Base-by-base conservation (phyloP, 2,113 vertebrate species). In the Poecilia latipinna region DNA sequence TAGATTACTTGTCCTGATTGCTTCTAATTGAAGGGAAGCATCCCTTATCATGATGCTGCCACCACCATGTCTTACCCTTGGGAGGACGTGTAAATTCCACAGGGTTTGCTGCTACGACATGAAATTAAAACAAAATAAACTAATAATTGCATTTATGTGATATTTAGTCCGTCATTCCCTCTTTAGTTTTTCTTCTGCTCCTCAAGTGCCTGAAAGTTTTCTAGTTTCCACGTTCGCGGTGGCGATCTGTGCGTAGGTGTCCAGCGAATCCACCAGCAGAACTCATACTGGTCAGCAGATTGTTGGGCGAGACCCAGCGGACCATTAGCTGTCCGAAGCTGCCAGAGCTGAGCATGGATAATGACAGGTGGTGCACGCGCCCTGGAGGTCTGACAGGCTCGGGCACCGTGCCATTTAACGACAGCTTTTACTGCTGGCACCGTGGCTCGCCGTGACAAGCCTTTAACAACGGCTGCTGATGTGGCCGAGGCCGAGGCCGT, bases 311-410 rank as follows among this genome's bases (percentile, higher is more conserved):
- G 87, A 91, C 92, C 89, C 89, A 89, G 83, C 73, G 79, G 90
- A 91, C 90, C 88, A 90, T 92, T 91, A 91, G 70, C 85, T 72
- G 83, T 88, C 84, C n/a, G 48, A 33, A 57, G 83, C 86, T 91
- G 89, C 88, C 90, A 90, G 83, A 63, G 72, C 82, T 72, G 83
- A 84, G 83, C 86, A 80, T 82, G 86, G 89, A 89, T 92, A 91
- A 93, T 92, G 92, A 90, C 92, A 93, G 90, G 89, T 91, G 91
- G 91, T 80, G 88, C 67, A 83, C 86, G 83, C 82, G 75, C 85
- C 86, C 89, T 67, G 86, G 89, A 91, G 88, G 84, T 88, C 89
- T 91, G 91, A 93, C 90, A 90, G 87, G 82, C 90, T 81, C 79
- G 91, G 91, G 91, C 91, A 88, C 42, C 0, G 69, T 82, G 92